phyloP scores from a whole-genome alignment of 2,113 vertebrate genomes.

The Malurus cyaneus region DNA sequence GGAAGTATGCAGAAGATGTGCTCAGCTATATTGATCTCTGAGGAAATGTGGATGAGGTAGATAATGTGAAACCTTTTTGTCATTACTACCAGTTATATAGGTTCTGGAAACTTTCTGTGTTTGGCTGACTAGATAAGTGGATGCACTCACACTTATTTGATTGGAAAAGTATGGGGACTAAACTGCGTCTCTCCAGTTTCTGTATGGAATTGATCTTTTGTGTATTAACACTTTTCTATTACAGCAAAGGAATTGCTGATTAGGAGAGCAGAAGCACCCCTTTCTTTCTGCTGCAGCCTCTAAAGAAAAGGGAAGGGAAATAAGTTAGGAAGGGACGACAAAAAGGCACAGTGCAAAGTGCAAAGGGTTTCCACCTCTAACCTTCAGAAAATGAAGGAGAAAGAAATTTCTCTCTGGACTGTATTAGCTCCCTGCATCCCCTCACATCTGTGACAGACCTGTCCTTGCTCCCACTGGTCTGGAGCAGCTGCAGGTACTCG shows the following conservation, averaged over 20 bases:
- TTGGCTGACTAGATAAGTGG: constrained; percentile 63
- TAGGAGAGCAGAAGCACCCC: neutral
- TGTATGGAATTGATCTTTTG: constrained; percentile 32
- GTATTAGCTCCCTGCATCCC: neutral
- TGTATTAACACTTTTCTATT: constrained; percentile 1
- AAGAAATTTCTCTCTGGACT: neutral
- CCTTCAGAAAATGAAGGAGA: neutral
- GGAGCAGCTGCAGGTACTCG: neutral
- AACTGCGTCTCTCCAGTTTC: neutral
- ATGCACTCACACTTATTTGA: constrained; percentile 44
- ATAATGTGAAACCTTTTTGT: constrained; percentile 68
- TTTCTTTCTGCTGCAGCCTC: neutral
- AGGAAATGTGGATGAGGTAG: constrained; percentile 64
- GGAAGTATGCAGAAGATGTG: constrained; percentile 58
- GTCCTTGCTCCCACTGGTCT: neutral
- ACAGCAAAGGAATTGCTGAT: neutral
- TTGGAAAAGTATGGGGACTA: constrained; percentile 34
- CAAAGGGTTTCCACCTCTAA: neutral
- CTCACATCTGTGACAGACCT: neutral
- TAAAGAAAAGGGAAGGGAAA: neutral
- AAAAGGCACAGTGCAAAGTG: neutral
- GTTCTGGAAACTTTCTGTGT: constrained; percentile 53
- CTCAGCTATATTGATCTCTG: constrained; percentile 64
- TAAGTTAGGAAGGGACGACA: neutral
- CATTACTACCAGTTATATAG: constrained; percentile 57